Evolutionary conservation across 2,113 vertebrate genomes (phyloP).

Genomic region (Halcyon malimbica): DNA sequence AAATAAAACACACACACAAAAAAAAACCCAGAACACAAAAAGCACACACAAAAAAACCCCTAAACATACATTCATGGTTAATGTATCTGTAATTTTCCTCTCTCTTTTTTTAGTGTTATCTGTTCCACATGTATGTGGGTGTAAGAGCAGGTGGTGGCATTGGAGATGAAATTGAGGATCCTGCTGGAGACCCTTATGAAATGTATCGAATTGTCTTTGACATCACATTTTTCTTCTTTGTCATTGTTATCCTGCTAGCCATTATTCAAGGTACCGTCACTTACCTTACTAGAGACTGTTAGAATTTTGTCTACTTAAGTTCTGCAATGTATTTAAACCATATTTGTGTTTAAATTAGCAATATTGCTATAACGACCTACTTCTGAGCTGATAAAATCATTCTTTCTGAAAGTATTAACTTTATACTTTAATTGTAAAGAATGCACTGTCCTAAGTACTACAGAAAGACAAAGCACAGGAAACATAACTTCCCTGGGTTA

Average conservation of each 20-base stretch:
- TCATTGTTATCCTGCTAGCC: constrained; percentile 96
- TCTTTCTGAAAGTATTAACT: background rate
- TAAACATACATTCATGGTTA: background rate
- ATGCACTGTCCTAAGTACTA: background rate
- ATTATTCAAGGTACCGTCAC: constrained; percentile 91
- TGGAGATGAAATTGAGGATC: constrained; percentile 97
- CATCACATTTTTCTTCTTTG: constrained; percentile 99
- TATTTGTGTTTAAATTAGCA: background rate
- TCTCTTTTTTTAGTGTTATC: constrained; percentile 84
- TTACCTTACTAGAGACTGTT: background rate
- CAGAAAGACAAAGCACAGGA: background rate
- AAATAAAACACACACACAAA: no score
- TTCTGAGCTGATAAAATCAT: background rate
- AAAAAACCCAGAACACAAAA: background rate
- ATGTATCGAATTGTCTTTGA: constrained; percentile 98
- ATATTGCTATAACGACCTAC: background rate
- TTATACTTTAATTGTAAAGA: background rate
- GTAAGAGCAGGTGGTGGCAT: constrained; percentile 97
- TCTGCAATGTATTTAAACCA: background rate
- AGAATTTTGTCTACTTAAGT: background rate
- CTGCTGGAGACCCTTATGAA: constrained; percentile 95
- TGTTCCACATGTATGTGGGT: constrained; percentile 99
- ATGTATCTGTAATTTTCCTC: background rate
- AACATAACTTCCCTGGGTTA: background rate
- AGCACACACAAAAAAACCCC: background rate